These are phyloP conservation scores for Macrocentrus cingulum DNA, from an alignment of 1,140 invertebrate species.

Conservation along the genomic window DNA sequence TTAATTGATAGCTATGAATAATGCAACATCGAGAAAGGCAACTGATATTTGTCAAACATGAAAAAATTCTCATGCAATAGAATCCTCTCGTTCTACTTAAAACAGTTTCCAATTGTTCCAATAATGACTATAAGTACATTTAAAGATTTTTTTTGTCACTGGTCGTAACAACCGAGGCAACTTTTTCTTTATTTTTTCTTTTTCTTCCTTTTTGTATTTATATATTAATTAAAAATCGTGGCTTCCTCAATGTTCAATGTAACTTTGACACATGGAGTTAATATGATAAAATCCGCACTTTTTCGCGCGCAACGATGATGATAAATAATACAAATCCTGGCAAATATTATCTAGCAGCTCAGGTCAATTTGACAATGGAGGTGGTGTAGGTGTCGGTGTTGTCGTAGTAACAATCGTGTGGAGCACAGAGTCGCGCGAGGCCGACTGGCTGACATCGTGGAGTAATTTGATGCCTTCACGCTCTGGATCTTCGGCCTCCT, in stretches of 20 bases:
- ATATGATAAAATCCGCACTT: too few species aligned
- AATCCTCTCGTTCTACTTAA: too few species aligned
- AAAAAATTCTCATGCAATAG: too few species aligned
- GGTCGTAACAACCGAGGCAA: too few species aligned
- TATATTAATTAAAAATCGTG: neutral
- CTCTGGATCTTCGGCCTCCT: slow-evolving; percentile 53
- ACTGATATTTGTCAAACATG: neutral
- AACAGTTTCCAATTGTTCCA: slow-evolving; percentile 10
- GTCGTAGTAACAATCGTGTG: slow-evolving; percentile 54
- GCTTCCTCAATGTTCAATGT: too few species aligned
- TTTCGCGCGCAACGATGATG: too few species aligned
- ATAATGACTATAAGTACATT: slow-evolving; percentile 27
- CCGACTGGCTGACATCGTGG: slow-evolving; percentile 68
- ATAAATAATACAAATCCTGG: too few species aligned
- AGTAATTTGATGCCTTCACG: slow-evolving; percentile 69
- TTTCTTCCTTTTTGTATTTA: neutral
- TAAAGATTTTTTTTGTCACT: slow-evolving; percentile 21
- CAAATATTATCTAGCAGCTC: too few species aligned
- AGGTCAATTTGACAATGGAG: slow-evolving; percentile 51
- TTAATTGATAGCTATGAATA: slow-evolving; percentile 18
- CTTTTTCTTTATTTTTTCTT: slow-evolving; percentile 7
- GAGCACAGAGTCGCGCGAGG: slow-evolving; percentile 67
- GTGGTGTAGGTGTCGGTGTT: slow-evolving; percentile 48
- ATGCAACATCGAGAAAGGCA: slow-evolving; percentile 15
- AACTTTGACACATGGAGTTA: too few species aligned